Evolutionary conservation across 1,140 invertebrate species (phyloP).

Genomic region (Planococcus citri): DNA sequence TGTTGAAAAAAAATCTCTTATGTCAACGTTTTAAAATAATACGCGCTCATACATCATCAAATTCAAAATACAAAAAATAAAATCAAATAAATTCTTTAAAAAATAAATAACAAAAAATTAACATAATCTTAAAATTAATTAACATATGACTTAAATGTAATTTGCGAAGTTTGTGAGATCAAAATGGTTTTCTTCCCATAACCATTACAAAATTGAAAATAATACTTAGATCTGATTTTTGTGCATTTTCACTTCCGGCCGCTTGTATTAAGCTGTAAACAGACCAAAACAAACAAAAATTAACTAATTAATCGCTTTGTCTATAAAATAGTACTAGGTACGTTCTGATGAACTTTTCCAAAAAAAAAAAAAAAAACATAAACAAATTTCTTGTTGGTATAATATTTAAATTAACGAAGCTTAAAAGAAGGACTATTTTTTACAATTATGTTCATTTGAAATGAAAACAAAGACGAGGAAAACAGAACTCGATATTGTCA

Average conservation of each 20-base stretch:
- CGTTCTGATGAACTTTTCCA: too few relatives aligned
- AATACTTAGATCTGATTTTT: constrained; percentile 14
- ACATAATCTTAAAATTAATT: background rate
- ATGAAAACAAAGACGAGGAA: too few relatives aligned
- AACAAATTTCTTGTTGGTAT: too few relatives aligned
- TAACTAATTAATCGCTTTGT: too few relatives aligned
- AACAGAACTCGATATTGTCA: too few relatives aligned
- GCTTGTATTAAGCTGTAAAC: constrained; percentile 16
- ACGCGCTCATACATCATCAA: background rate
- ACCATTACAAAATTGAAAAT: constrained; percentile 20
- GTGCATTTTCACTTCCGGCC: background rate
- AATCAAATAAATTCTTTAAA: background rate
- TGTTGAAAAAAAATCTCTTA: too few relatives aligned
- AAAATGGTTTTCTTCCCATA: constrained; percentile 24
- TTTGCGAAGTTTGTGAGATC: background rate
- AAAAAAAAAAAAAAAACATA: too few relatives aligned
- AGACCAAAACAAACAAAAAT: background rate
- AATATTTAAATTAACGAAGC: too few relatives aligned
- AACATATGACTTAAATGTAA: too few relatives aligned
- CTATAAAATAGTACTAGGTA: too few relatives aligned
- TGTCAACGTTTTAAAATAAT: too few relatives aligned
- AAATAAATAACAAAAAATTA: background rate
- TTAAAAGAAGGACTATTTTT: background rate
- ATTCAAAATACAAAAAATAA: background rate
- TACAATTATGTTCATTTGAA: background rate